These are phyloP conservation scores for Drosophila antonietae DNA, from an alignment of 2,888 invertebrate genomes.

Conservation along the genomic window DNA sequence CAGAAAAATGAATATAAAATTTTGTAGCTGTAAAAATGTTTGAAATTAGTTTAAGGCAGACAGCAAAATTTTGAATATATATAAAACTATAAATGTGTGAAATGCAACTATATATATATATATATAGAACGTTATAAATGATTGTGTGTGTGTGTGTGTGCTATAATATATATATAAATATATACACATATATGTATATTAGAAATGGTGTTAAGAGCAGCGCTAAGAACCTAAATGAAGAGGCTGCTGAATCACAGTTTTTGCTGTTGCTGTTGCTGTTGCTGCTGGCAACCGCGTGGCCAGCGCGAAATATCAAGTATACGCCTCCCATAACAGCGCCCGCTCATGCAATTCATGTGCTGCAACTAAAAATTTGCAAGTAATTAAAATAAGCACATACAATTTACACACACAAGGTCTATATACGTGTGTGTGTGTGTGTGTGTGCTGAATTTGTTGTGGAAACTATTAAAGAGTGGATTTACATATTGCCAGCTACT, in stretches of 20 bases:
- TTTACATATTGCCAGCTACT: constrained; percentile 29
- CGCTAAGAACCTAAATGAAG: constrained; percentile 20
- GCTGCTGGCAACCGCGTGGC: constrained; percentile 44
- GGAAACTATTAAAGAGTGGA: constrained; percentile 46
- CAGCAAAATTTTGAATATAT: constrained; percentile 30
- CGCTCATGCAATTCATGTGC: constrained; percentile 55
- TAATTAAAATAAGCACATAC: constrained; percentile 69
- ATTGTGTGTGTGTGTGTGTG: background rate
- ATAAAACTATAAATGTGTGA: constrained; percentile 21
- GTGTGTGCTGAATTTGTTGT: constrained; percentile 39
- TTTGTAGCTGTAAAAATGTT: constrained; percentile 32
- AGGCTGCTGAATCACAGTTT: constrained; percentile 42
- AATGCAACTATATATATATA: constrained; percentile 19
- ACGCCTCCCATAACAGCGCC: constrained; percentile 34
- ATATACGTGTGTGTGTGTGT: constrained; percentile 23
- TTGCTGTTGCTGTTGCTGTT: constrained; percentile 21
- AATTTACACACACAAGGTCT: constrained; percentile 29
- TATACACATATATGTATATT: constrained; percentile 18
- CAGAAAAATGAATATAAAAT: constrained; percentile 8
- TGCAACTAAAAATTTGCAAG: constrained; percentile 65
- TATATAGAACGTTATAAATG: constrained; percentile 11
- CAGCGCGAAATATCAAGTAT: constrained; percentile 62
- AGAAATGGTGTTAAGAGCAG: constrained; percentile 51
- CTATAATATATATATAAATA: background rate
- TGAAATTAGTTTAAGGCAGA: constrained; percentile 38